Evolutionary conservation across 2,113 vertebrate species (phyloP), one percentile per base, ranked within the genome.

Genomic region (Pholis gunnellus): DNA sequence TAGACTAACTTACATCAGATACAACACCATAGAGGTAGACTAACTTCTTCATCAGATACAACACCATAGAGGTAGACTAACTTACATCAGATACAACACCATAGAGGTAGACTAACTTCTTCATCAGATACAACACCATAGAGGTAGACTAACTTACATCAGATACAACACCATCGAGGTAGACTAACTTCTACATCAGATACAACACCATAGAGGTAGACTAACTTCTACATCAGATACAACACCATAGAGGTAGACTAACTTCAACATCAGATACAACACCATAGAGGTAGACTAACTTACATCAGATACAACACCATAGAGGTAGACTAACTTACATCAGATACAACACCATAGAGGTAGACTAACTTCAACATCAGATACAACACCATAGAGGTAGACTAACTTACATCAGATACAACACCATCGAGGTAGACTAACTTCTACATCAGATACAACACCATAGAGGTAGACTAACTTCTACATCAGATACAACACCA

Each of bases 291-390:
- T 34, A 34, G 29, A 31, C 29, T 6, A 34, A 34, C 34, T 1
- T 34, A 34, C 34, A 34, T 34, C 34, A 34, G 34, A 34, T 34
- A 34, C 91, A 99, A 96, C 91, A 99, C 98, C 50, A 99, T 99
- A 40, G 97, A 99, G 98, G 98, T 98, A 95, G 29, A 46, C 1
- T n/a, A n/a, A n/a, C n/a, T n/a, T n/a, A n/a, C n/a, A n/a, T n/a
- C n/a, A n/a, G n/a, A n/a, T n/a, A n/a, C n/a, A n/a, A n/a, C n/a
- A n/a, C n/a, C n/a, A n/a, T n/a, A n/a, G n/a, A n/a, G n/a, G n/a
- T n/a, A n/a, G n/a, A n/a, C n/a, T 17, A 95, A 96, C 91, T 97
- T 94, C 89, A 97, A 96, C 91, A 97, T 97, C 91, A 96, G 94
- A 79, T 97, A 96, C 82, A 97, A 92, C 85, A 97, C 96, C 46